Conservation (phyloP, 1,140 invertebrate genomes). For the Adelges cooleyi region DNA sequence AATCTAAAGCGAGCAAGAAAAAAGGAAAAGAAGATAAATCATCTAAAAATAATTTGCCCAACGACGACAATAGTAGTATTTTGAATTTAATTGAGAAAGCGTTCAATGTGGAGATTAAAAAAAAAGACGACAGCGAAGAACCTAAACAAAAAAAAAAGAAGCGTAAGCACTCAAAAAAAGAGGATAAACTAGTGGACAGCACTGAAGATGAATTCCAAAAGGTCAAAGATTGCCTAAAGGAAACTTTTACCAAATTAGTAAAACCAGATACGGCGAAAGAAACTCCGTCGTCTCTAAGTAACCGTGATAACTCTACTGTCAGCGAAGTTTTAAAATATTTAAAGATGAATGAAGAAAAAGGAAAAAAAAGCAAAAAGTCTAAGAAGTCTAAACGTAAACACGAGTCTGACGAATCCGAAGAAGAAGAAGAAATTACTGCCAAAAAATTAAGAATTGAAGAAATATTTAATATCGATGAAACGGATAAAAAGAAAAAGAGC, state of each 20-base stretch:
- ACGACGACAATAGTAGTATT: conserved; percentile 9
- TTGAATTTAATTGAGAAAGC: conserved; percentile 5
- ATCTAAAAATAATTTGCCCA: background rate
- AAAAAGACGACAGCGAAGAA: conserved; percentile 5
- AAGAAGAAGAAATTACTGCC: background rate
- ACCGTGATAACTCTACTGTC: background rate
- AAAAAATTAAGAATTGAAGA: background rate
- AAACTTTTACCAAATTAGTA: conserved; percentile 16
- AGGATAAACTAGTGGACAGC: background rate
- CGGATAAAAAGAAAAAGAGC: background rate
- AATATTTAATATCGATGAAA: background rate
- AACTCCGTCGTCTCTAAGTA: background rate
- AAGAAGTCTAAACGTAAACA: background rate
- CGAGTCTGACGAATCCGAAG: background rate
- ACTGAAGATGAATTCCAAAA: conserved; percentile 17
- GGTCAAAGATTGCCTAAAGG: conserved; percentile 18
- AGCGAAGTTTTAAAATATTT: conserved; percentile 17
- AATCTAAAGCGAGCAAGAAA: background rate
- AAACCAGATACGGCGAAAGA: background rate
- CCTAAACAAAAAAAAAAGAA: conserved; percentile 4
- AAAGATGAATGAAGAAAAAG: background rate
- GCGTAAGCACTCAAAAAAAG: conserved; percentile 11
- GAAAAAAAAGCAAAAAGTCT: conserved; percentile 2
- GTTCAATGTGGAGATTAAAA: conserved; percentile 14
- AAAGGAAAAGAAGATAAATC: background rate